phyloP scores from a whole-genome alignment of 1,140 invertebrate species.

The Oryzaephilus surinamensis region DNA sequence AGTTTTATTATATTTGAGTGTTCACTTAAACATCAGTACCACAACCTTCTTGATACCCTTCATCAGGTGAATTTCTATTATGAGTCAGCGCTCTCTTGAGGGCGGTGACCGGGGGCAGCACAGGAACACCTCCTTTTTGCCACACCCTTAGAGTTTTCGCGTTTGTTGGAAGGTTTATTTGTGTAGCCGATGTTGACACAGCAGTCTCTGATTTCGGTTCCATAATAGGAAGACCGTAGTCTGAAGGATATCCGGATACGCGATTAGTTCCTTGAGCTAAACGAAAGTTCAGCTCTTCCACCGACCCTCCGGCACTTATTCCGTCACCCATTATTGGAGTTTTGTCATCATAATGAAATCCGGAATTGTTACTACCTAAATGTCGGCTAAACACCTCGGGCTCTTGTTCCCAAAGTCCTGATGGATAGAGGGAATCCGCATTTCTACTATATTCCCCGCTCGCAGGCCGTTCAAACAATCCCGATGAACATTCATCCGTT shows the following conservation, averaged over 20 bases:
- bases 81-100: slow-evolving; percentile 66
- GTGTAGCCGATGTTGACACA: slow-evolving; percentile 25
- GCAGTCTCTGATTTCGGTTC: slow-evolving; percentile 32
- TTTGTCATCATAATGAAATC: slow-evolving; percentile 56
- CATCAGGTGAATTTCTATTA: slow-evolving; percentile 75
- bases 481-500: slow-evolving; percentile 14
- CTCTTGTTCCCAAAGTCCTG: slow-evolving; percentile 51
- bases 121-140: slow-evolving; percentile 71
- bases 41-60: slow-evolving; percentile 84
- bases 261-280: slow-evolving; percentile 39
- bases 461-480: slow-evolving; percentile 37
- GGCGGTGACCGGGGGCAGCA: slow-evolving; percentile 68
- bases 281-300: slow-evolving; percentile 37
- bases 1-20: background rate
- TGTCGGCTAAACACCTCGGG: too few relatives aligned
- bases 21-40: slow-evolving; percentile 72
- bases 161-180: slow-evolving; percentile 37
- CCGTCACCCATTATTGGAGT: slow-evolving; percentile 65
- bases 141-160: slow-evolving; percentile 73
- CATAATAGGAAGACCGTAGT: slow-evolving; percentile 65
- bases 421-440: slow-evolving; percentile 58
- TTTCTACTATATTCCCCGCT: slow-evolving; percentile 62
- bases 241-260: slow-evolving; percentile 50
- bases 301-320: slow-evolving; percentile 44
- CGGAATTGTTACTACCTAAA: too few relatives aligned